These are phyloP conservation scores for Alethe diademata DNA, from an alignment of 2,113 vertebrate species.

Conservation along the genomic window DNA sequence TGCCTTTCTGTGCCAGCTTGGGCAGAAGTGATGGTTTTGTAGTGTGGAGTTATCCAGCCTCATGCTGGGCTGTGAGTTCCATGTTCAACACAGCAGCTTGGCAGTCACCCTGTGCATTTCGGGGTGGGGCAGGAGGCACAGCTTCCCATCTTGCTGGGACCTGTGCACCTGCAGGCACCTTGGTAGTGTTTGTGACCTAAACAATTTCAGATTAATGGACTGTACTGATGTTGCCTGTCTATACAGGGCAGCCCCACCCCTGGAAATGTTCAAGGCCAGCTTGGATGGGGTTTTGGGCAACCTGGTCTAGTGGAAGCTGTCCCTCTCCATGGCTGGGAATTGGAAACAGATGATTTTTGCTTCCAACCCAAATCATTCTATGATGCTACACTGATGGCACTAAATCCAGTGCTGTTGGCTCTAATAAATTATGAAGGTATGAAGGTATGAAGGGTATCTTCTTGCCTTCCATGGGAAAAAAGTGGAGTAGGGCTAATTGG, in stretches of 20 bases:
- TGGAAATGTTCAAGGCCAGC: background rate
- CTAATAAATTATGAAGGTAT: background rate
- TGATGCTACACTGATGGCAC: background rate
- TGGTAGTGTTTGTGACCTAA: background rate
- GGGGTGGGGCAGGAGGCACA: background rate
- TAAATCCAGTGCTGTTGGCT: background rate
- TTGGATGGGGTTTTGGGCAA: background rate
- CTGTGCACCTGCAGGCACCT: background rate
- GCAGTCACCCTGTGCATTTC: background rate
- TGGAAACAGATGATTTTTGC: background rate
- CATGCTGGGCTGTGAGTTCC: rapidly evolving
- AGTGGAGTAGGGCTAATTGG: background rate
- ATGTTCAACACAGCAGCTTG: rapidly evolving
- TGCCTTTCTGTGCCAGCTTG: background rate
- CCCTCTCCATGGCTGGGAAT: background rate
- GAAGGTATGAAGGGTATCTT: background rate
- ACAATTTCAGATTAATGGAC: background rate
- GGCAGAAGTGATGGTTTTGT: background rate
- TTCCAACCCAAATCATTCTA: background rate
- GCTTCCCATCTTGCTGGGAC: background rate
- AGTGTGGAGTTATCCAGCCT: background rate
- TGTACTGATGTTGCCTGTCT: background rate
- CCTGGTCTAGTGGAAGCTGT: background rate
- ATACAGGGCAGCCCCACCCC: background rate
- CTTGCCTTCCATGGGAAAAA: background rate